Evolutionary conservation across 2,888 invertebrate genomes (phyloP).

Genomic region (Limnephilus rhombicus): DNA sequence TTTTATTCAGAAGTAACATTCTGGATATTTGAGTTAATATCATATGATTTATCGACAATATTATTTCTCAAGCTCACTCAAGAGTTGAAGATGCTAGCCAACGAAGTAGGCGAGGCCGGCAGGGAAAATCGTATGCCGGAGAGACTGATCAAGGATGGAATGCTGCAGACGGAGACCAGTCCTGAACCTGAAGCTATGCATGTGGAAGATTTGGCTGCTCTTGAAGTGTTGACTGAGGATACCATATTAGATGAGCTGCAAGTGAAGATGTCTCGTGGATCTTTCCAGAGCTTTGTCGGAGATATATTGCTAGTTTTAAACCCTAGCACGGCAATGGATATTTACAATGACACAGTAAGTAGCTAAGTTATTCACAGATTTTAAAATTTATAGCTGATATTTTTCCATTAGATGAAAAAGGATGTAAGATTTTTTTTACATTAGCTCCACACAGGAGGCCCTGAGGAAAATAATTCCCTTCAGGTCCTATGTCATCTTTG

Average conservation of each 20-base stretch:
- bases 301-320: slow-evolving; percentile 88
- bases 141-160: slow-evolving; percentile 75
- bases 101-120: slow-evolving; percentile 72
- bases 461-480: too few species aligned
- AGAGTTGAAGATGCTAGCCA: slow-evolving; percentile 82
- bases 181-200: slow-evolving; percentile 84
- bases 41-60: slow-evolving; percentile 55
- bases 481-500: too few species aligned
- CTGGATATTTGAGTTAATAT: too few species aligned
- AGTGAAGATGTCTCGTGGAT: slow-evolving; percentile 82
- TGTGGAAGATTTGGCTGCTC: slow-evolving; percentile 89
- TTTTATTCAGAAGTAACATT: too few species aligned
- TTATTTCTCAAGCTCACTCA: slow-evolving; percentile 79
- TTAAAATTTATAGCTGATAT: background rate
- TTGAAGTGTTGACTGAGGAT: slow-evolving; percentile 87
- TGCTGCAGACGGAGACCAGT: slow-evolving; percentile 76
- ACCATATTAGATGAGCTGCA: slow-evolving; percentile 83
- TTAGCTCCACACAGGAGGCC: too few species aligned
- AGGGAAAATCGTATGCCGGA: slow-evolving; percentile 72
- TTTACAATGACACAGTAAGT: slow-evolving; percentile 85
- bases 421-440: background rate
- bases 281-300: slow-evolving; percentile 88
- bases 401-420: background rate
- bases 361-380: background rate
- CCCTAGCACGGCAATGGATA: slow-evolving; percentile 85